Conservation (phyloP, 2,797 vertebrate species). For the Enteromius treurensis region DNA sequence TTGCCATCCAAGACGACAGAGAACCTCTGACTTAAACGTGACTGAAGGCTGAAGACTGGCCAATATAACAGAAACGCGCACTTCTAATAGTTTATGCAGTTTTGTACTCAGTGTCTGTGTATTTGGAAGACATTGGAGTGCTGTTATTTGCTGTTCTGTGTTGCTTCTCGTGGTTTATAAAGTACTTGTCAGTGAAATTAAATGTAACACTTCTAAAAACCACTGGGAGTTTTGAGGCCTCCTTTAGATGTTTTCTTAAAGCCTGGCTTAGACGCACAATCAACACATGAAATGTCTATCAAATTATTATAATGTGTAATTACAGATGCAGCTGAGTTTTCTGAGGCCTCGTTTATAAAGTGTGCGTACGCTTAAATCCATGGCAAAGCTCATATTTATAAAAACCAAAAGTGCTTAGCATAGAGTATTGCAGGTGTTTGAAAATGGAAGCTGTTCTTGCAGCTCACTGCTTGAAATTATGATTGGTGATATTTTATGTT, state of each 20-base stretch:
- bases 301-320: background rate
- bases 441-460: no score
- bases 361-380: no score
- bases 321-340: background rate
- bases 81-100: conserved; percentile 19
- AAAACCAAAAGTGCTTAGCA: no score
- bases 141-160: conserved; percentile 17
- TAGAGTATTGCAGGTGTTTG: no score
- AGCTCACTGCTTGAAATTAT: no score
- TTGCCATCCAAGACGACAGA: background rate
- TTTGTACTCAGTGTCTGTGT: conserved; percentile 30
- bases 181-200: conserved; percentile 20
- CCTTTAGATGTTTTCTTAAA: background rate
- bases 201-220: conserved; percentile 24
- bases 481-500: no score
- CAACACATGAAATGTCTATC: background rate
- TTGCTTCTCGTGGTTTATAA: conserved; percentile 23
- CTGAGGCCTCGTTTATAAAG: no score
- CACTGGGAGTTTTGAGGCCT: background rate
- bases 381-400: no score
- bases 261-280: background rate
- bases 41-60: background rate
- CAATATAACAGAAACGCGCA: background rate
- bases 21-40: background rate
- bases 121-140: background rate